Conservation (phyloP, 2,113 vertebrate genomes). For the Lichenostomus cassidix region DNA sequence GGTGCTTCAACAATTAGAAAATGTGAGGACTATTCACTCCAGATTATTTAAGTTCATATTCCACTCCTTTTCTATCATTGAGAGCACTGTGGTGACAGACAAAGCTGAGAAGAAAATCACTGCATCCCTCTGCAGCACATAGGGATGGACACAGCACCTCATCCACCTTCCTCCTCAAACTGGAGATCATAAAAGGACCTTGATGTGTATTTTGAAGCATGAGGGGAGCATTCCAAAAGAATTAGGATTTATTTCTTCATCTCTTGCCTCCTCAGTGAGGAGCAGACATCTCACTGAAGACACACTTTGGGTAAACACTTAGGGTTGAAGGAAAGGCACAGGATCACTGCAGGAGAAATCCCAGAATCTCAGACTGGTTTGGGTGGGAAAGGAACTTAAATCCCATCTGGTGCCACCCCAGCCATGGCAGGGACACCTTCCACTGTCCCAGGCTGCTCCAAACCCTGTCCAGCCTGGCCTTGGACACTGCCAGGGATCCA, state of each 20-base stretch:
- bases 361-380: background rate
- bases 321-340: background rate
- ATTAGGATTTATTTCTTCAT: background rate
- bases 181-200: background rate
- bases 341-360: background rate
- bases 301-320: background rate
- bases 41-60: background rate
- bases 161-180: rapidly evolving
- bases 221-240: background rate
- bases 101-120: background rate
- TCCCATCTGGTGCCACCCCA: rapidly evolving
- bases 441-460: background rate
- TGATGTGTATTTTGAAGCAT: background rate
- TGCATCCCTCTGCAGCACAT: background rate
- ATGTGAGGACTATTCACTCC: background rate
- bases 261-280: background rate
- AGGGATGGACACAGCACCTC: background rate
- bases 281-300: background rate
- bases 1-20: background rate
- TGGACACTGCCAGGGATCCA: background rate
- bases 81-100: background rate
- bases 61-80: background rate
- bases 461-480: background rate
- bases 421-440: background rate
- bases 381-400: background rate